Evolutionary conservation across 2,113 vertebrate genomes (phyloP).

Genomic region (Lepisosteus oculatus): DNA sequence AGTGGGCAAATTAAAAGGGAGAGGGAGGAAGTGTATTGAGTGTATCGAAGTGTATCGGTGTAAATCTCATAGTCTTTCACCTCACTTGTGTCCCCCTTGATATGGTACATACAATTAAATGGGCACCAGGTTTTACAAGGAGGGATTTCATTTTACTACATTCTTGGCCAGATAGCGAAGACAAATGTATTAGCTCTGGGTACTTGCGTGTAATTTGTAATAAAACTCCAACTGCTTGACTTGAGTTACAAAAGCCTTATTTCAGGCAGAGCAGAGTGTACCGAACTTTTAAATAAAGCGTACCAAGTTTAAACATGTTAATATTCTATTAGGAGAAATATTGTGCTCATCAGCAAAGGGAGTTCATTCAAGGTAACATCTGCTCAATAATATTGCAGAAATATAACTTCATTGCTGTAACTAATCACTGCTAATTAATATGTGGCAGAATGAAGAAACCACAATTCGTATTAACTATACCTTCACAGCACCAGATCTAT

Average conservation of each 20-base stretch:
- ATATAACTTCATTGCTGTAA: background rate
- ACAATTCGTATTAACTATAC: no score
- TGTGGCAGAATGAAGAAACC: no score
- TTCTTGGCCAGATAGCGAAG: no score
- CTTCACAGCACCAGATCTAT: no score
- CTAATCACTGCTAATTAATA: constrained; percentile 8
- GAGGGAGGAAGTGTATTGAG: no score
- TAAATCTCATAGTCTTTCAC: background rate
- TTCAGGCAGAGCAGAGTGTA: no score
- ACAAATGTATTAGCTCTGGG: background rate
- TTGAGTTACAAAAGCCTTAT: no score
- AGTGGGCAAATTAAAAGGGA: no score
- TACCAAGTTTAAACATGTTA: background rate
- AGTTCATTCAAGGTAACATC: constrained; percentile 6
- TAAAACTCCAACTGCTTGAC: background rate
- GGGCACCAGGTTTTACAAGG: background rate
- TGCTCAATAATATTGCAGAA: constrained; percentile 3
- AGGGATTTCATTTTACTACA: background rate
- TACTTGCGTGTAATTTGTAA: background rate
- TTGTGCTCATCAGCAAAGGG: background rate
- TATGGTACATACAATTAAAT: background rate
- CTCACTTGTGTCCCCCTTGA: background rate
- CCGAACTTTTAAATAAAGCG: no score
- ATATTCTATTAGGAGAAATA: background rate
- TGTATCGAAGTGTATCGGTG: no score